These are phyloP conservation scores for Danio albolineatus DNA, from an alignment of 2,797 vertebrate genomes.

Conservation along the genomic window DNA sequence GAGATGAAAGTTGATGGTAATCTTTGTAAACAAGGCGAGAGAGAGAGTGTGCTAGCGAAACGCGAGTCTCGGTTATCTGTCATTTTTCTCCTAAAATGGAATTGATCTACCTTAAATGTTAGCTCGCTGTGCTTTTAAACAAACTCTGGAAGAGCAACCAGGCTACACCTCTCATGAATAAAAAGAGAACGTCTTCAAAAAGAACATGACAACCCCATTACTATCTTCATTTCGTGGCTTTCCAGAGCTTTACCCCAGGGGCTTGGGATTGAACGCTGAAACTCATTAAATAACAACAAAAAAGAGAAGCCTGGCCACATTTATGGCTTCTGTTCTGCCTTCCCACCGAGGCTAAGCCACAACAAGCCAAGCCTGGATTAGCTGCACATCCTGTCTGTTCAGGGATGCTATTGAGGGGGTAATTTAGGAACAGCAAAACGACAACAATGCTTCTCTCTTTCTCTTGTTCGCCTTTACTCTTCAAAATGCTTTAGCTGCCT, in stretches of 20 bases:
- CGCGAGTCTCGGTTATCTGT: constrained; percentile 78
- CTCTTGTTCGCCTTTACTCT: constrained; percentile 65
- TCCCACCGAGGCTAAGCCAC: constrained; percentile 66
- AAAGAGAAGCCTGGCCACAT: constrained; percentile 49
- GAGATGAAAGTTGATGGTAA: constrained; percentile 81
- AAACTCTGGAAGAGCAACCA: constrained; percentile 46
- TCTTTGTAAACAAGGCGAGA: constrained; percentile 76
- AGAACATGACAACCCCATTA: constrained; percentile 62
- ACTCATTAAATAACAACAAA: constrained; percentile 74
- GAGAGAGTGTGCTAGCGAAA: constrained; percentile 43
- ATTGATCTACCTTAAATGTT: constrained; percentile 64
- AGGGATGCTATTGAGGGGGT: constrained; percentile 72
- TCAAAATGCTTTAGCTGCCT: constrained; percentile 62
- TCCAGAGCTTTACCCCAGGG: constrained; percentile 62
- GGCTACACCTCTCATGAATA: constrained; percentile 45
- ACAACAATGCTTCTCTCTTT: constrained; percentile 75
- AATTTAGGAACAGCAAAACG: constrained; percentile 81
- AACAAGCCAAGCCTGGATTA: constrained; percentile 73
- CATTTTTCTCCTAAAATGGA: constrained; percentile 70
- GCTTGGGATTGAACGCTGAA: constrained; percentile 64
- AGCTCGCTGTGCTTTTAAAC: constrained; percentile 60
- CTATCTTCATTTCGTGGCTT: constrained; percentile 63
- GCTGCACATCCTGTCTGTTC: constrained; percentile 75
- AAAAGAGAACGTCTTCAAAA: constrained; percentile 51
- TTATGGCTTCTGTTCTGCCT: constrained; percentile 63